Evolutionary conservation across 2,797 vertebrate genomes (phyloP).

Genomic region (Kryptolebias ocellatus): DNA sequence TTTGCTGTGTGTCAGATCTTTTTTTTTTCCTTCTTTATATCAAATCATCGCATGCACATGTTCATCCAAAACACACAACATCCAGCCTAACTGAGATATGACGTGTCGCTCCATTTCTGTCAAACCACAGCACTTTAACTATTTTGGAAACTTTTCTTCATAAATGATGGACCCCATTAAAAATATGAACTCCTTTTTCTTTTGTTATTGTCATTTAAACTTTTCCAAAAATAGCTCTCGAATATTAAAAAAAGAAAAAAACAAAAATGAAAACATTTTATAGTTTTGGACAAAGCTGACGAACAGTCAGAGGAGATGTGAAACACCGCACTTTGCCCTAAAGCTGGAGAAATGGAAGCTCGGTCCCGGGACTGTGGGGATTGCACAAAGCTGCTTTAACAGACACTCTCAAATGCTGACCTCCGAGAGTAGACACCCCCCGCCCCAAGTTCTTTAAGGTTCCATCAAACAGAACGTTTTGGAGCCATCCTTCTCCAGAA

Average conservation of each 20-base stretch:
- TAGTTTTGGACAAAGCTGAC: conserved; percentile 40
- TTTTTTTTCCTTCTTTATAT: neutral
- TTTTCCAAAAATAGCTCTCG: conserved; percentile 78
- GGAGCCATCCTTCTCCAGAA: neutral
- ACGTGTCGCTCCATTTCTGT: conserved; percentile 7
- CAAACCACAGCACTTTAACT: conserved; percentile 10
- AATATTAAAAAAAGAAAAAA: conserved; percentile 46
- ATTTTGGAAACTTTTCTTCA: too few species aligned
- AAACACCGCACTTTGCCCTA: conserved; percentile 8
- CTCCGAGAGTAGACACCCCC: too few species aligned
- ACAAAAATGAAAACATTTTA: conserved; percentile 44
- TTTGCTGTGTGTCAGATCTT: neutral
- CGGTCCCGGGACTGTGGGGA: conserved; percentile 6
- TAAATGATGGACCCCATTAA: too few species aligned
- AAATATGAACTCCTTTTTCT: neutral
- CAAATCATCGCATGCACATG: neutral
- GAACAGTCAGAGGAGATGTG: conserved; percentile 19
- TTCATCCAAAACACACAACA: neutral
- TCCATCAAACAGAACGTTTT: neutral
- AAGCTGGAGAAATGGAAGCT: conserved; percentile 22
- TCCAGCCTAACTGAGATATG: too few species aligned
- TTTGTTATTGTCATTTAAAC: conserved; percentile 48
- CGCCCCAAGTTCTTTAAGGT: neutral
- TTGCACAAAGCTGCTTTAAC: conserved; percentile 41
- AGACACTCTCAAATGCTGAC: neutral